phyloP scores from a whole-genome alignment of 2,888 invertebrate genomes.

The Cyclophora albipunctata region DNA sequence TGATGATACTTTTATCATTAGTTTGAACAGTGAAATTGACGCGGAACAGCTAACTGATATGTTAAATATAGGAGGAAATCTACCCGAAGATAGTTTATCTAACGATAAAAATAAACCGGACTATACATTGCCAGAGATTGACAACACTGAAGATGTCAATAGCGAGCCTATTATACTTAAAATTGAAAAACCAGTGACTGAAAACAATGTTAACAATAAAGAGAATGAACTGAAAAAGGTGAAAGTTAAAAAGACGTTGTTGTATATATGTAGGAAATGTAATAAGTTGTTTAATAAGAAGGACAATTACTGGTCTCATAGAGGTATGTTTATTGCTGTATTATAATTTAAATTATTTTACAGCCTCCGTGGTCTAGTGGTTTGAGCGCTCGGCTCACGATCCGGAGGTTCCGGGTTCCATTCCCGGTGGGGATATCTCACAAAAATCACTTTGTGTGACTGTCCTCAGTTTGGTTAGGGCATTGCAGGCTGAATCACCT shows the following conservation, averaged over 20 bases:
- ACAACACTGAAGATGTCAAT: constrained; percentile 10
- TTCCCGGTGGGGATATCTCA: too few relatives aligned
- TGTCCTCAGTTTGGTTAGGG: too few relatives aligned
- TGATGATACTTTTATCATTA: constrained; percentile 67
- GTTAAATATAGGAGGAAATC: constrained; percentile 49
- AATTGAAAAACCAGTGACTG: constrained; percentile 1
- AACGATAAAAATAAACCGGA: constrained; percentile 18
- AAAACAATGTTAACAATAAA: constrained; percentile 3
- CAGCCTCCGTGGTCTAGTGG: too few relatives aligned
- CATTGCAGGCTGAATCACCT: too few relatives aligned
- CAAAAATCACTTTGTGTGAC: too few relatives aligned
- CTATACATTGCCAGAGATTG: constrained; percentile 2
- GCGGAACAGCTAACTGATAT: constrained; percentile 62
- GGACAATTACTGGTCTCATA: constrained; percentile 58
- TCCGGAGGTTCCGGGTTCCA: too few relatives aligned
- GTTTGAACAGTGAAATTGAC: constrained; percentile 63
- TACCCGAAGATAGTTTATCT: constrained; percentile 19
- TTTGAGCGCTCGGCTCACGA: too few relatives aligned
- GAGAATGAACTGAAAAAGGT: constrained; percentile 21
- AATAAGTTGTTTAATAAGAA: constrained; percentile 57
- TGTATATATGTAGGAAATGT: constrained; percentile 50
- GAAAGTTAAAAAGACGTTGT: constrained; percentile 22
- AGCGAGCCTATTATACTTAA: constrained; percentile 4
- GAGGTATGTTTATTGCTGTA: constrained; percentile 39
- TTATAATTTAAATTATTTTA: too few relatives aligned